These are phyloP conservation scores for Ostrea edulis DNA, from an alignment of 1,140 invertebrate species.

Conservation along the genomic window DNA sequence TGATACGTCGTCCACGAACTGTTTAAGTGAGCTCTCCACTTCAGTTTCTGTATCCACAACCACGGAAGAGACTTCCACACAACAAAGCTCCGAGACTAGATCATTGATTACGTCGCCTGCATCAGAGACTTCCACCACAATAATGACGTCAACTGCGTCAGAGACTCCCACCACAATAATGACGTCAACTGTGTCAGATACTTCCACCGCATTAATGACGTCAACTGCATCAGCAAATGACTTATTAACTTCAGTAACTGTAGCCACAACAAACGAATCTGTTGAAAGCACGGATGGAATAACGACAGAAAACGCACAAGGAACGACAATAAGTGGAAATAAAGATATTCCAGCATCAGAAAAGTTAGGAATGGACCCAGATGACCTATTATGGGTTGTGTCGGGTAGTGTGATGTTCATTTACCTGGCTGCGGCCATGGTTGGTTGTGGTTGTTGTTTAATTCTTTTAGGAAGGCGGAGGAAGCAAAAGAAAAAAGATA, in stretches of 20 bases:
- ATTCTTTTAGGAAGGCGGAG: constrained; percentile 8
- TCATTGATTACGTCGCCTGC: background rate
- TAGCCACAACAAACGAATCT: background rate
- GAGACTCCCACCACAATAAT: background rate
- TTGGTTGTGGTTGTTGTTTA: background rate
- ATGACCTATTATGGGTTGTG: background rate
- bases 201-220: background rate
- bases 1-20: background rate
- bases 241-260: background rate
- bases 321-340: background rate
- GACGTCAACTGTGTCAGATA: background rate
- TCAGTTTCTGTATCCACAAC: background rate
- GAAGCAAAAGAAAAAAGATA: background rate
- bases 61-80: background rate
- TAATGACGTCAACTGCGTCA: background rate
- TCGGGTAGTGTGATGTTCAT: background rate
- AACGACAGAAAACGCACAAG: background rate
- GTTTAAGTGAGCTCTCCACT: background rate
- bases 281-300: background rate
- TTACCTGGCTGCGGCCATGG: background rate
- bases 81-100: background rate
- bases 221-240: background rate
- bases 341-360: background rate
- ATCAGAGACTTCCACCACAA: background rate
- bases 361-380: background rate